These are phyloP conservation scores for Drosophila vallismaia DNA, from an alignment of 2,888 invertebrate genomes.

Conservation along the genomic window DNA sequence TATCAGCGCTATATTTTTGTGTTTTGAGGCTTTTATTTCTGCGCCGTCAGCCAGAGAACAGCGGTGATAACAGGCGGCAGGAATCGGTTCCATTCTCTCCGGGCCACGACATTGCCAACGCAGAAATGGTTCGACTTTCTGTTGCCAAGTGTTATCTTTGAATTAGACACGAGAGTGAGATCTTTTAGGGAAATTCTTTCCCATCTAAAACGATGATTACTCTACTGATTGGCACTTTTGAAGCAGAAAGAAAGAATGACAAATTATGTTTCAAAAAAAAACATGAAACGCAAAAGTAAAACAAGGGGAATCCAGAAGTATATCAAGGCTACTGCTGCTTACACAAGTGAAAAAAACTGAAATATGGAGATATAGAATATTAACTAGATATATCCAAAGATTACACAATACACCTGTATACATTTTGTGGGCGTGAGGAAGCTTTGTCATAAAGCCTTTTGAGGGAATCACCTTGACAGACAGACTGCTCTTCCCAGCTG, in stretches of 20 bases:
- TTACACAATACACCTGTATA: constrained; percentile 43
- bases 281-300: constrained; percentile 4
- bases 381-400: constrained; percentile 1
- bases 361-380: constrained; percentile 24
- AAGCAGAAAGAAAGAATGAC: background rate
- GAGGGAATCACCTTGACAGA: constrained; percentile 35
- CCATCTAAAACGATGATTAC: constrained; percentile 20
- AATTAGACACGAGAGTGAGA: constrained; percentile 20
- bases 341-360: constrained; percentile 30
- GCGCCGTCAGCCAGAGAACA: no score
- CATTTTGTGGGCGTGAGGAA: constrained; percentile 21
- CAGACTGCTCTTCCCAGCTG: constrained; percentile 29
- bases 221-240: background rate
- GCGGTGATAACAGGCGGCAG: constrained; percentile 9
- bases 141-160: constrained; percentile 33
- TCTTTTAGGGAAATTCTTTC: constrained; percentile 21
- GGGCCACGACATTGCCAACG: constrained; percentile 17
- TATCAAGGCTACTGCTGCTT: constrained; percentile 22
- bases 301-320: background rate
- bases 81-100: constrained; percentile 11
- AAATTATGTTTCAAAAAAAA: background rate
- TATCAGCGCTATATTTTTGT: constrained; percentile 54
- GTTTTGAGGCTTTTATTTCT: constrained; percentile 8
- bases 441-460: constrained; percentile 38
- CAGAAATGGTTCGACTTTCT: constrained; percentile 9